phyloP scores from a whole-genome alignment of 30 jellyfish, hydroid and myxozoan species.

The Sanderia malayensis region DNA sequence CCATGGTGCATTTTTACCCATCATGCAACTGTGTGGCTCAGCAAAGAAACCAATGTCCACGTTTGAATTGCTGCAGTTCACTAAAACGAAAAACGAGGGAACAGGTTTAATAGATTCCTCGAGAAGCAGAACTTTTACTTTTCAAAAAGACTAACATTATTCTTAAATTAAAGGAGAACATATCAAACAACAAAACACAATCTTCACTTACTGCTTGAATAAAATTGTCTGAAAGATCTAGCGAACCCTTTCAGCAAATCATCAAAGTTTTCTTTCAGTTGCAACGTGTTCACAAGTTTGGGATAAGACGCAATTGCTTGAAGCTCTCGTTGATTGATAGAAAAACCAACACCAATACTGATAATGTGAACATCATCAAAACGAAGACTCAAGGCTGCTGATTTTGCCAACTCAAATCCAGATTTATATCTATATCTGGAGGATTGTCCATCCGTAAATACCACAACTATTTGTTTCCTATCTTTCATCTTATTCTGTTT shows the following conservation, averaged over 20 bases:
- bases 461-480: constrained; percentile 1
- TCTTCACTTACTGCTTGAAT: constrained; percentile 1
- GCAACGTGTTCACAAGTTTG: not conserved
- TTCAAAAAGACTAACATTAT: too few relatives aligned
- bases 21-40: not conserved
- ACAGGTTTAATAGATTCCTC: too few relatives aligned
- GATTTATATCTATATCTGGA: not conserved
- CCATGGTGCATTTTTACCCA: not conserved
- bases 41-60: constrained; percentile 4
- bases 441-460: constrained; percentile 28
- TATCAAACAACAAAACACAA: too few relatives aligned
- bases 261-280: not conserved
- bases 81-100: not conserved
- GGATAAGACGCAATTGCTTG: constrained; percentile 45
- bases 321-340: constrained; percentile 7
- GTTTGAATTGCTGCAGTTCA: not conserved
- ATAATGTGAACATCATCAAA: constrained; percentile 6
- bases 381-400: constrained; percentile 7
- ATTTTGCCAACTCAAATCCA: constrained; percentile 9
- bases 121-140: too few relatives aligned
- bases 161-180: too few relatives aligned
- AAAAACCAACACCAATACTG: constrained; percentile 28
- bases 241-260: not conserved
- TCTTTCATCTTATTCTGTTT: not conserved
- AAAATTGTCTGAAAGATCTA: not conserved